phyloP scores from a whole-genome alignment of 2,888 invertebrate species.

The Melinopterus prodromus region DNA sequence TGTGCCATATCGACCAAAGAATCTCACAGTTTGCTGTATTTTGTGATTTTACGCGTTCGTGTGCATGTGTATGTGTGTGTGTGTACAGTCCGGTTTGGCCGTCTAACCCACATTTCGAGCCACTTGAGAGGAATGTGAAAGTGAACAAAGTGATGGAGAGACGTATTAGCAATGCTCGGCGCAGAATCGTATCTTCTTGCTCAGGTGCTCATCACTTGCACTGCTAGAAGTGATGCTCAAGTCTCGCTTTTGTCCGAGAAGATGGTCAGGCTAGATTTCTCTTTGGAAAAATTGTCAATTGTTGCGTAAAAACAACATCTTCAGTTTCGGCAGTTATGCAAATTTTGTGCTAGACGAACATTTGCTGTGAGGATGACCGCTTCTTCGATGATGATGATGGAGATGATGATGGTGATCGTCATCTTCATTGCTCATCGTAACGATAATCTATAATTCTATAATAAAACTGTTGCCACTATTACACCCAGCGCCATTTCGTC shows the following conservation, averaged over 20 bases:
- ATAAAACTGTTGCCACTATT: too few species aligned
- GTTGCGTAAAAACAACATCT: not conserved
- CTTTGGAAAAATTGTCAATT: not conserved
- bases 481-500: too few species aligned
- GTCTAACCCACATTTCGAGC: constrained; percentile 40
- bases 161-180: not conserved
- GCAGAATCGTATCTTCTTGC: constrained; percentile 22
- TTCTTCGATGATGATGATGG: not conserved
- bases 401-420: too few species aligned
- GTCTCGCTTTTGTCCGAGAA: not conserved
- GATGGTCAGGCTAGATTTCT: not conserved
- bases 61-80: not conserved
- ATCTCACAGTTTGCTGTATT: not conserved
- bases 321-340: not conserved
- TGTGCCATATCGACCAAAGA: not conserved
- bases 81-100: constrained; percentile 20
- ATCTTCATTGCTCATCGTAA: too few species aligned
- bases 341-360: not conserved
- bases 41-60: not conserved
- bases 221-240: not conserved
- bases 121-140: constrained; percentile 40
- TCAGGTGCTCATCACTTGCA: constrained; percentile 10
- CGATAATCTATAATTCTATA: too few species aligned
- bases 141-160: constrained; percentile 27
- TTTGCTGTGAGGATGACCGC: not conserved